Conservation (phyloP, 1,140 invertebrate genomes). For the Ladona fulva region DNA sequence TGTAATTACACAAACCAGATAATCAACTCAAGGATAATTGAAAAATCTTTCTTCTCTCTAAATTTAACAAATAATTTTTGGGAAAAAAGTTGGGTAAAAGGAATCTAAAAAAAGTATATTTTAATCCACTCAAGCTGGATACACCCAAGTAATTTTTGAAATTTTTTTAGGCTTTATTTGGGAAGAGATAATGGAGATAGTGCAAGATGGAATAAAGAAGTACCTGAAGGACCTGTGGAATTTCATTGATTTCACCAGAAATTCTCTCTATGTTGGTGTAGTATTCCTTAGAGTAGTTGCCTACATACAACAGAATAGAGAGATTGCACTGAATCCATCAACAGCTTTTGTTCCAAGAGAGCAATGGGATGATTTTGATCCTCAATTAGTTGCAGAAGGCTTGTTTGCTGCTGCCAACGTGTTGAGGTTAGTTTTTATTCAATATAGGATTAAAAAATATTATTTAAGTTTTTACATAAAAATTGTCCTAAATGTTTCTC, state of each 20-base stretch:
- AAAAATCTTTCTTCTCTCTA: too few species aligned
- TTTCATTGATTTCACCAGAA: constrained; percentile 87
- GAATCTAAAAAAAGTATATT: too few species aligned
- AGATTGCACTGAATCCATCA: constrained; percentile 52
- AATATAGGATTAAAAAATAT: too few species aligned
- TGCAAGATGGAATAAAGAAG: constrained; percentile 70
- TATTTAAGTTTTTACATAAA: too few species aligned
- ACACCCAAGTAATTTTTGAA: too few species aligned
- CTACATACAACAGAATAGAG: constrained; percentile 59
- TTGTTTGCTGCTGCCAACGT: constrained; percentile 92
- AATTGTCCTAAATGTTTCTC: too few species aligned
- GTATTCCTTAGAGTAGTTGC: constrained; percentile 65
- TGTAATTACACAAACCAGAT: too few species aligned
- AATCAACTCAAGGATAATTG: too few species aligned
- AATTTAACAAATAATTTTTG: too few species aligned
- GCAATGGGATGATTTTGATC: constrained; percentile 87
- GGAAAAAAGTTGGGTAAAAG: too few species aligned
- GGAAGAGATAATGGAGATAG: constrained; percentile 84
- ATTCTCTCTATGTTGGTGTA: constrained; percentile 73
- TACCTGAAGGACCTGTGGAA: constrained; percentile 94
- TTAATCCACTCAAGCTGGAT: too few species aligned
- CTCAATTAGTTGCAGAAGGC: constrained; percentile 88
- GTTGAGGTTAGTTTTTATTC: constrained; percentile 50
- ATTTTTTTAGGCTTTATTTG: constrained; percentile 79
- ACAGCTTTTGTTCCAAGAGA: constrained; percentile 68